phyloP scores from a whole-genome alignment of 2,888 invertebrate species.

The Bedellia somnulentella region DNA sequence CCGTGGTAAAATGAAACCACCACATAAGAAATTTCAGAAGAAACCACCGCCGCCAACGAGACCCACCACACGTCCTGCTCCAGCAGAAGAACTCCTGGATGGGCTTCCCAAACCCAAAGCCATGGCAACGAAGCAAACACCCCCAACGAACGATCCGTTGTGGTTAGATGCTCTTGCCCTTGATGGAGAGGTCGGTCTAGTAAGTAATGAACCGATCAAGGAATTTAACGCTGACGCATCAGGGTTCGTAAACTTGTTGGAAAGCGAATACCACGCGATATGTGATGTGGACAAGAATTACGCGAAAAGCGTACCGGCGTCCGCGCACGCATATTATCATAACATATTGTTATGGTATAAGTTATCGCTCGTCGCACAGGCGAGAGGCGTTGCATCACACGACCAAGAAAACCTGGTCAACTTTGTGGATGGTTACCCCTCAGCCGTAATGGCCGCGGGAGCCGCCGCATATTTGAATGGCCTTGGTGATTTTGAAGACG shows the following conservation, averaged over 20 bases:
- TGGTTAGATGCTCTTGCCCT: not conserved
- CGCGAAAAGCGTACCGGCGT: conserved; percentile 8
- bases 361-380: not conserved
- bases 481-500: conserved; percentile 2
- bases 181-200: conserved; percentile 3
- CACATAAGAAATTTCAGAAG: too few species aligned
- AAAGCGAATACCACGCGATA: conserved; percentile 11
- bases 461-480: not conserved
- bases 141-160: not conserved
- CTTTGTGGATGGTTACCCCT: conserved; percentile 1
- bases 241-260: conserved; percentile 8
- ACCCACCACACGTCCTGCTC: too few species aligned
- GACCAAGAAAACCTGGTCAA: conserved; percentile 1
- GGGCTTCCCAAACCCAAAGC: not conserved
- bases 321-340: conserved; percentile 10
- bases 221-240: conserved; percentile 9
- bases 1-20: too few species aligned
- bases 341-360: conserved; percentile 1
- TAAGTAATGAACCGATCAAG: conserved; percentile 5
- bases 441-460: not conserved
- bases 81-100: too few species aligned
- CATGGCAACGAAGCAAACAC: not conserved
- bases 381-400: not conserved
- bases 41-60: too few species aligned
- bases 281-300: conserved; percentile 9